Evolutionary conservation across 2,113 vertebrate genomes (phyloP), one percentile per base, ranked within the genome.

Genomic region (Carettochelys insculpta): DNA sequence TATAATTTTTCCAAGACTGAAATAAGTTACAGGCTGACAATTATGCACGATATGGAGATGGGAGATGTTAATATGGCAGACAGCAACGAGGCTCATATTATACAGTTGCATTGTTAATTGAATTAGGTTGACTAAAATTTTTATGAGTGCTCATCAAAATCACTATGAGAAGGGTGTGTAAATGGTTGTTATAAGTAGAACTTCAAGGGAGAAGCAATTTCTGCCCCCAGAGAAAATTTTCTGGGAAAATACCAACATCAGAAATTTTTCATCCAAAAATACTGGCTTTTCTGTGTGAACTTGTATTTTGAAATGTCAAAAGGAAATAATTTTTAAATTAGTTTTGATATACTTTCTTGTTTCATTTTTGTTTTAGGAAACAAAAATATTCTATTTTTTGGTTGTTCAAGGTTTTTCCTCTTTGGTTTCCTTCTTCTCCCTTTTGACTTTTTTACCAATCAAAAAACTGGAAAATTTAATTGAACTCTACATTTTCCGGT

Each of bases 221-320:
- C 34, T 47, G n/a, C 41, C 43, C n/a, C 38, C 3, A 11, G 43
- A 86, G 76, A 54, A 85, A 41, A 51, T 7, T 19, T n/a, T 19
- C 4, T 0, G 6, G 11, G 13, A 77, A 54, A 54, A 83, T n/a
- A 1, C 4, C 83, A 73, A 38, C 12, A 51, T 0, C n/a, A 14
- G 27, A 85, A 27, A 58, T 79, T 85, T 81, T 38, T 68, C 19
- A 68, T n/a, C 61, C 24, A n/a, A 12, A 31, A 1, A 43, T 19
- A 1, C 1, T 11, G 71, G 56, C 41, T 82, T 38, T 43, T 3
- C 6, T 52, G 61, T 76, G 5, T 5, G 61, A 11, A 73, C 1
- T 54, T 88, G 94, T 5, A 2, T 56, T 3, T 16, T 79, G n/a
- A 82, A 73, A 50, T 51, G 16, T 29, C 77, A 12, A 43, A 85